phyloP scores from a whole-genome alignment of 2,888 invertebrate genomes.

The Yponomeuta cagnagella region DNA sequence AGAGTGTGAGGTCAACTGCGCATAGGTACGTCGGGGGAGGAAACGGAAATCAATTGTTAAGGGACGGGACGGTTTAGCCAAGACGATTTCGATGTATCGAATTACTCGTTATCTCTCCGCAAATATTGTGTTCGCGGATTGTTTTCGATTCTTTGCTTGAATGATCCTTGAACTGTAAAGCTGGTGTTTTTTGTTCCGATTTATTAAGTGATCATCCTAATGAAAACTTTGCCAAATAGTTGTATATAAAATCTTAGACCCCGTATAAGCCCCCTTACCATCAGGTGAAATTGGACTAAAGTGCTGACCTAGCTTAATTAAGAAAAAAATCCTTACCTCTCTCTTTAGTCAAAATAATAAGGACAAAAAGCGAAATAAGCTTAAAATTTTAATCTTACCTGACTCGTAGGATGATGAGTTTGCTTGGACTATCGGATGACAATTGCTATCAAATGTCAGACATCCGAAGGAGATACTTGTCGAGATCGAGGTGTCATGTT shows the following conservation, averaged over 20 bases:
- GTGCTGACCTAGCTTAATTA: too few species aligned
- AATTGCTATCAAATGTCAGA: background rate
- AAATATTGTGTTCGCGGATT: slow-evolving; percentile 3
- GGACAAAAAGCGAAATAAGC: too few species aligned
- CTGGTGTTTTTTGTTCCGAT: background rate
- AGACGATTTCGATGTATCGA: slow-evolving; percentile 37
- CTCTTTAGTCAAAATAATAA: too few species aligned
- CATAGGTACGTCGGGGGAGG: slow-evolving; percentile 30
- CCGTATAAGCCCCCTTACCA: too few species aligned
- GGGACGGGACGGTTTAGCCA: slow-evolving; percentile 31
- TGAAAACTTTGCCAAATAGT: too few species aligned
- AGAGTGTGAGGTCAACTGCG: slow-evolving; percentile 54
- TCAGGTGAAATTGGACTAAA: too few species aligned
- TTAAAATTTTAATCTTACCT: background rate
- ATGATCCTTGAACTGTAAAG: background rate
- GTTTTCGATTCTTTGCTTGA: background rate
- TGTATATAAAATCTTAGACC: too few species aligned
- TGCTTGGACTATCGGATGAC: background rate
- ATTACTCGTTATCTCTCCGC: slow-evolving; percentile 41
- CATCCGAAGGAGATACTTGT: background rate
- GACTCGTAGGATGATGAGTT: background rate
- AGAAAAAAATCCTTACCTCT: too few species aligned
- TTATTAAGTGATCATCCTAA: background rate
- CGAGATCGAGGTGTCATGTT: slow-evolving; percentile 43
- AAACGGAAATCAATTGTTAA: slow-evolving; percentile 67